Evolutionary conservation across 2,113 vertebrate species (phyloP), one percentile per base, ranked within the genome.

Genomic region (Gallinago paraguaiae): DNA sequence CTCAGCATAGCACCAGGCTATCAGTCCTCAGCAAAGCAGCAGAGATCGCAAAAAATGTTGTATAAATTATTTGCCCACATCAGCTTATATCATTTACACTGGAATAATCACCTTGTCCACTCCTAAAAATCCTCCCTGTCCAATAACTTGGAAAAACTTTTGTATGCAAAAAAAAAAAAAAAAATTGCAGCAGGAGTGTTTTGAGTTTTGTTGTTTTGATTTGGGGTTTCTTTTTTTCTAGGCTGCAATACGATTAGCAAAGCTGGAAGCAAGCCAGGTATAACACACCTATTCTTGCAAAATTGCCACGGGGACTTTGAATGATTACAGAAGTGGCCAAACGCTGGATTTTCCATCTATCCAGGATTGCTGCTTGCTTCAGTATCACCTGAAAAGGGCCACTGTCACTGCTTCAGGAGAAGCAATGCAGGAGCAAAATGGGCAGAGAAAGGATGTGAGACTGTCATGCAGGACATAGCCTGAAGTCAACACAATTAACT

Each of bases 251-350:
- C 23, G 71, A 90, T 92, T 67, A 17, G 68, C 56, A 22, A 27
- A 9, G 65, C 77, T 87, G 83, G 91, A 82, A 39, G 28, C 0
- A 2, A 33, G 95, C 77, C 94, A 87, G 65, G 37, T 31, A 30
- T 79, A 72, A 70, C 78, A 87, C 81, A 45, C 48, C 63, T 72
- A 20, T 74, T 79, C 91, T 76, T 95, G 81, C 78, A 76, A 92
- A 89, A 92, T 25, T 27, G 4, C 65, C 57, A 2, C 1, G 19
- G 65, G 76, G 84, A 3, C 45, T 68, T 3, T 8, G 50, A 45
- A 46, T 8, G 22, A 7, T 6, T 5, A n/a, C 33, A 35, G 35
- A 79, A 53, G 45, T 10, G 53, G 48, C 72, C 86, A 53, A 33
- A 64, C 0, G 1, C 57, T 46, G 46, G 11, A 16, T 31, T 57